Evolutionary conservation across 2,797 vertebrate genomes (phyloP).

Genomic region (Scyliorhinus canicula): DNA sequence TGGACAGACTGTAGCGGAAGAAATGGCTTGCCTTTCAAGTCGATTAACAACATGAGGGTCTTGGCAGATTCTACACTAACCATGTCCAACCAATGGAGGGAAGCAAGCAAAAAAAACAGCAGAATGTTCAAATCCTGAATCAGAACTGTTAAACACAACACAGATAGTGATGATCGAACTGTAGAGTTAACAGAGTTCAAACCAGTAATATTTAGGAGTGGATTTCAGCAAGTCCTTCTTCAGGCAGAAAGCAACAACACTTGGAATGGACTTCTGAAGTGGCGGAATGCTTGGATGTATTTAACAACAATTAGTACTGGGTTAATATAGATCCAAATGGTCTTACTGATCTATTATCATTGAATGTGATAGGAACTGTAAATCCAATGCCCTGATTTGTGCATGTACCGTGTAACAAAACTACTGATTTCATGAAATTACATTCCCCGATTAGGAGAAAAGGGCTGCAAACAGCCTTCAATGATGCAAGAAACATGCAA

Average conservation of each 20-base stretch:
- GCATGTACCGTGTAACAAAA: background rate
- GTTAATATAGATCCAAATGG: background rate
- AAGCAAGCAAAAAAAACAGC: no score
- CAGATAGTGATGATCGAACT: no score
- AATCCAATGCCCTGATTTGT: background rate
- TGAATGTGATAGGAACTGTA: background rate
- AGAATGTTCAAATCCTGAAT: no score
- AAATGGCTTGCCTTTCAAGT: background rate
- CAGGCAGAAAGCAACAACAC: background rate
- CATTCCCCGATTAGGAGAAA: background rate
- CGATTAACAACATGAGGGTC: background rate
- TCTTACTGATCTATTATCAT: background rate
- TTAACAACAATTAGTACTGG: background rate
- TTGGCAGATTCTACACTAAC: background rate
- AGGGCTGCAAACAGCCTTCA: background rate
- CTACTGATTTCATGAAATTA: background rate
- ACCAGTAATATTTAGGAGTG: background rate
- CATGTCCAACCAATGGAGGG: background rate
- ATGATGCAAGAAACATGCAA: background rate
- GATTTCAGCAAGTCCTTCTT: background rate
- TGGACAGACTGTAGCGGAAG: background rate
- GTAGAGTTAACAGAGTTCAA: background rate
- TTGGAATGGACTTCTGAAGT: background rate
- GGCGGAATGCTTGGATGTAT: background rate
- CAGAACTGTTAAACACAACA: no score